Conservation (phyloP, 2,888 invertebrate species). For the Troides aeacus region DNA sequence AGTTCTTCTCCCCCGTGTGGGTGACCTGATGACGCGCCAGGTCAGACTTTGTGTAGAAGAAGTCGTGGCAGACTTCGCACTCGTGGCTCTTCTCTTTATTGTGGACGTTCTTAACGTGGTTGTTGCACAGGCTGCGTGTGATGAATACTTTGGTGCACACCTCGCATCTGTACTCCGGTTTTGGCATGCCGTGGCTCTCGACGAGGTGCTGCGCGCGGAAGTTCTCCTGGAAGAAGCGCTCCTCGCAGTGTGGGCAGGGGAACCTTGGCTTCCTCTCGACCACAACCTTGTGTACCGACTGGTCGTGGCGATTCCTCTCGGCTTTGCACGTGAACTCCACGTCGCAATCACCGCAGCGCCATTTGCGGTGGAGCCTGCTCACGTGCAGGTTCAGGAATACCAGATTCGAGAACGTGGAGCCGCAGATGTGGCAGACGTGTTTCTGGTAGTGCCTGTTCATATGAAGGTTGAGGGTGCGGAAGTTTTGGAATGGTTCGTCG, state of each 20-base stretch:
- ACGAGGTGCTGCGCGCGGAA: conserved; percentile 50
- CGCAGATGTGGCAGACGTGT: conserved; percentile 67
- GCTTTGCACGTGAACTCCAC: conserved; percentile 43
- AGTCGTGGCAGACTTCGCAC: conserved; percentile 59
- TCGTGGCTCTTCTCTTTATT: conserved; percentile 63
- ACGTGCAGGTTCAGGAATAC: conserved; percentile 64
- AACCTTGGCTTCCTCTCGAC: conserved; percentile 51
- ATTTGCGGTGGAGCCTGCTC: conserved; percentile 49
- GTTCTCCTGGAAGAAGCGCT: conserved; percentile 59
- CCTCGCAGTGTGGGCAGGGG: conserved; percentile 55
- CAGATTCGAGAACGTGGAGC: conserved; percentile 61
- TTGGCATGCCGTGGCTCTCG: conserved; percentile 52
- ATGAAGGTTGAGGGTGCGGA: conserved; percentile 63
- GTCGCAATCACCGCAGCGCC: conserved; percentile 51
- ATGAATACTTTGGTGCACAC: conserved; percentile 60
- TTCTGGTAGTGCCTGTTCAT: conserved; percentile 68
- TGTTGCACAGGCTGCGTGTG: conserved; percentile 61
- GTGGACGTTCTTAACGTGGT: conserved; percentile 65
- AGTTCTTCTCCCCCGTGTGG: conserved; percentile 63
- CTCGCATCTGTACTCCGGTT: conserved; percentile 55
- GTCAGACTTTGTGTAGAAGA: conserved; percentile 66
- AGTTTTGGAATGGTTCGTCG: conserved; percentile 48
- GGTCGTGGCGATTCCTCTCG: conserved; percentile 47
- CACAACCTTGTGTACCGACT: conserved; percentile 40
- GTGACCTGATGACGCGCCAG: conserved; percentile 57